Conservation (phyloP, 92 coral and sea anemone species). For the Scolanthus callimorphus region DNA sequence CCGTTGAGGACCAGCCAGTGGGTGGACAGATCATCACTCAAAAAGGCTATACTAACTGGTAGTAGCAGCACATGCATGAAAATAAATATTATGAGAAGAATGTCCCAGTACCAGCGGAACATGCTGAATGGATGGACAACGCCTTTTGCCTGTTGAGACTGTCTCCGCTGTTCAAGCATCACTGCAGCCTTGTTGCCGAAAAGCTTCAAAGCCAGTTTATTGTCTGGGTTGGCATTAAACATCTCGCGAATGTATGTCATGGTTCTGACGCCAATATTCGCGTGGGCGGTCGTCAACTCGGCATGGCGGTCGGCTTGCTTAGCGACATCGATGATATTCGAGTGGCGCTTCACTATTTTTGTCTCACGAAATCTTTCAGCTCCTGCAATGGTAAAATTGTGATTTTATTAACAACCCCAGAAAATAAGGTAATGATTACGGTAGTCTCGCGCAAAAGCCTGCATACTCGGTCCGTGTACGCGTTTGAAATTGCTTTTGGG, state of each 20-base stretch:
- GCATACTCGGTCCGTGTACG: too few relatives aligned
- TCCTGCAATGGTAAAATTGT: neutral
- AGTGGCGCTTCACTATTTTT: neutral
- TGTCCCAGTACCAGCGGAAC: slow-evolving; percentile 99
- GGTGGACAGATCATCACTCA: slow-evolving; percentile 83
- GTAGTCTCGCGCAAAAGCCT: too few relatives aligned
- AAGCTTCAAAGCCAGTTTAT: slow-evolving; percentile 91
- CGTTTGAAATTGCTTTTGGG: too few relatives aligned
- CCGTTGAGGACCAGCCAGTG: slow-evolving; percentile 93
- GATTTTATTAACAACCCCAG: too few relatives aligned
- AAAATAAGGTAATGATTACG: too few relatives aligned
- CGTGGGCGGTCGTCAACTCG: neutral
- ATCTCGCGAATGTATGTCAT: slow-evolving; percentile 43
- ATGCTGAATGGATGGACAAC: slow-evolving; percentile 97
- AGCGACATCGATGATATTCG: neutral
- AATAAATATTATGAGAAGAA: slow-evolving; percentile 71
- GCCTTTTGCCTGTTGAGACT: slow-evolving; percentile 64
- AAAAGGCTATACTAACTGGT: slow-evolving; percentile 93
- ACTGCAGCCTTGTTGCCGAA: slow-evolving; percentile 98
- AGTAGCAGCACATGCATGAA: slow-evolving; percentile 87
- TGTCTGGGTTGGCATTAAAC: slow-evolving; percentile 88
- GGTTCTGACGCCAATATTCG: slow-evolving; percentile 10
- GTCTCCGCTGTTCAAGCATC: slow-evolving; percentile 82
- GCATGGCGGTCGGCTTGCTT: neutral
- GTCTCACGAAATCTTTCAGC: neutral